Evolutionary conservation across 2,888 invertebrate genomes (phyloP).

Genomic region (Pachliopta kotzebuea): DNA sequence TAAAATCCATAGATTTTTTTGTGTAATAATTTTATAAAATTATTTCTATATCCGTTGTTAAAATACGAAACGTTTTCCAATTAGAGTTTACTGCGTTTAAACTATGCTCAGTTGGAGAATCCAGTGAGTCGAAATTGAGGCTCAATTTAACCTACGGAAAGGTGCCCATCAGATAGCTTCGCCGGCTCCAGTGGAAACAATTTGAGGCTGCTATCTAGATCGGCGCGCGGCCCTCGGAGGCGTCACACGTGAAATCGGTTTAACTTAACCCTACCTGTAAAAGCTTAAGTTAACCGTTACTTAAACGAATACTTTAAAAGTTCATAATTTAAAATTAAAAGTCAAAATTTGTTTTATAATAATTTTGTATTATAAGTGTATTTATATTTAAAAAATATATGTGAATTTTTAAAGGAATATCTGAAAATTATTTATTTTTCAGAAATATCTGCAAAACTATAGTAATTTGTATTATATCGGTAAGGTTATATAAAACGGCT

Average conservation of each 20-base stretch:
- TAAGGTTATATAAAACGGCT: neutral
- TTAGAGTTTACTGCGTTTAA: constrained; percentile 4
- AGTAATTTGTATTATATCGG: neutral
- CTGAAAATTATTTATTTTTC: neutral
- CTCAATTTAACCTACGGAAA: constrained; percentile 40
- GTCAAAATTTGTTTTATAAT: no score
- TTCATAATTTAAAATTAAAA: neutral
- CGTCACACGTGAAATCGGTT: constrained; percentile 52
- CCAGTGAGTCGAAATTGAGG: constrained; percentile 34
- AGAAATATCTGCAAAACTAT: neutral
- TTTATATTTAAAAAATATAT: no score
- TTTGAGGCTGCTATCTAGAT: constrained; percentile 70
- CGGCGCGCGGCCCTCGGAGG: constrained; percentile 47
- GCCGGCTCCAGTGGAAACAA: constrained; percentile 69
- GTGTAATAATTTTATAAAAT: neutral
- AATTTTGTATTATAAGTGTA: no score
- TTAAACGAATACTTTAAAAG: constrained; percentile 31
- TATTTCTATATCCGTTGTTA: neutral
- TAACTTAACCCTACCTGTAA: constrained; percentile 47
- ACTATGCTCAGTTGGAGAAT: constrained; percentile 22
- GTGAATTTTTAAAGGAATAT: no score
- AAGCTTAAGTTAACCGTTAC: constrained; percentile 36
- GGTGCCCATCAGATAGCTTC: constrained; percentile 65
- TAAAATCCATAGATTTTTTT: neutral
- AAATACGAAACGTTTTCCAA: constrained; percentile 5